Evolutionary conservation across 2,113 vertebrate genomes (phyloP).

Genomic region (Sander vitreus): DNA sequence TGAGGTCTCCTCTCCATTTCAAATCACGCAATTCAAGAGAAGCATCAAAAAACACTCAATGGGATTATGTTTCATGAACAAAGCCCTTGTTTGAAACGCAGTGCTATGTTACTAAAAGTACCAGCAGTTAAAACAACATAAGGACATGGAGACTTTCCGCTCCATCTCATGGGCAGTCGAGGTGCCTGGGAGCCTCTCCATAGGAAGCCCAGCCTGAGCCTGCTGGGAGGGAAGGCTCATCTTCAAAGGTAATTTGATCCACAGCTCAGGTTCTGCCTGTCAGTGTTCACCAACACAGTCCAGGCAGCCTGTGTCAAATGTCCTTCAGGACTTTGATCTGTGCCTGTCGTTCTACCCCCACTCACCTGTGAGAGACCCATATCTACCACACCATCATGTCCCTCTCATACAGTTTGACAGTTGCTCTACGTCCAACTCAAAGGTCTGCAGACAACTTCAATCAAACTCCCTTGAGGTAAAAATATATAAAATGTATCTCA

Average conservation of each 20-base stretch:
- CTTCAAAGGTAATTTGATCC: slow-evolving; percentile 84
- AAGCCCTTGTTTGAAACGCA: neutral
- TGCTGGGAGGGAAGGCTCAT: slow-evolving; percentile 42
- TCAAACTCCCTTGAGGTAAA: slow-evolving; percentile 11
- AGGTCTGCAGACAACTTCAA: slow-evolving; percentile 39
- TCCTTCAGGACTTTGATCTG: slow-evolving; percentile 76
- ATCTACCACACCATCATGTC: slow-evolving; percentile 24
- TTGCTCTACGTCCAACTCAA: slow-evolving; percentile 35
- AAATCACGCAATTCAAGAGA: neutral
- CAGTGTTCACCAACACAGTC: slow-evolving; percentile 58
- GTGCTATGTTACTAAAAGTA: neutral
- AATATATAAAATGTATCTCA: slow-evolving; percentile 36
- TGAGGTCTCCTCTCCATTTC: neutral
- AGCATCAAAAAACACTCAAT: neutral
- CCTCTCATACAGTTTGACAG: slow-evolving; percentile 24
- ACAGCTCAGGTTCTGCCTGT: slow-evolving; percentile 72
- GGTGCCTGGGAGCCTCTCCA: slow-evolving; percentile 47
- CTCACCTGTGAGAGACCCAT: slow-evolving; percentile 50
- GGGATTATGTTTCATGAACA: neutral
- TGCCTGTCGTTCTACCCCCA: slow-evolving; percentile 49
- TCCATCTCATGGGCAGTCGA: slow-evolving; percentile 27
- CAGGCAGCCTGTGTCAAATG: slow-evolving; percentile 65
- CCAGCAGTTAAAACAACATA: slow-evolving; percentile 1
- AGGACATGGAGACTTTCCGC: slow-evolving; percentile 26
- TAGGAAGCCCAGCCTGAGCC: slow-evolving; percentile 58